These are phyloP conservation scores for Euura saliciscinereae DNA, from an alignment of 1,140 invertebrate genomes.

Conservation along the genomic window DNA sequence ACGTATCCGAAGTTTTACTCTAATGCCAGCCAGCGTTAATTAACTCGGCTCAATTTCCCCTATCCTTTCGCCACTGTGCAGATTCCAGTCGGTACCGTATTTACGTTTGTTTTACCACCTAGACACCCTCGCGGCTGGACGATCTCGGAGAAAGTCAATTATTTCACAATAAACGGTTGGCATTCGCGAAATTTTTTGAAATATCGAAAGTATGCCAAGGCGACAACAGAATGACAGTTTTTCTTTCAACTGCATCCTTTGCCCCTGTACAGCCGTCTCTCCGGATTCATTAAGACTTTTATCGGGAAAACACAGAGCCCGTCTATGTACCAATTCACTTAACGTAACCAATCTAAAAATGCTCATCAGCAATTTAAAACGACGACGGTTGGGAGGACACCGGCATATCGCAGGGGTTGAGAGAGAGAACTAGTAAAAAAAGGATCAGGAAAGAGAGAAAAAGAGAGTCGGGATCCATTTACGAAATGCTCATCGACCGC, in stretches of 20 bases:
- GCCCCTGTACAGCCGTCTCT: constrained; percentile 23
- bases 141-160: constrained; percentile 18
- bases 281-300: constrained; percentile 59
- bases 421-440: constrained; percentile 14
- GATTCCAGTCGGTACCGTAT: constrained; percentile 22
- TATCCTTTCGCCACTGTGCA: constrained; percentile 18
- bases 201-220: no score
- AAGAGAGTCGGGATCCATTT: constrained; percentile 46
- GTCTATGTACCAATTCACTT: constrained; percentile 60
- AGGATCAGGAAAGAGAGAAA: constrained; percentile 3
- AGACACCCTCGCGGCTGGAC: neutral
- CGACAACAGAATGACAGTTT: no score
- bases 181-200: no score
- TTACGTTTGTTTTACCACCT: constrained; percentile 35
- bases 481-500: constrained; percentile 58
- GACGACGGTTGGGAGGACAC: constrained; percentile 37
- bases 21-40: constrained; percentile 43
- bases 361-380: constrained; percentile 62
- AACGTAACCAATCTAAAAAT: constrained; percentile 60
- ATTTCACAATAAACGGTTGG: no score
- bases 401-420: constrained; percentile 20
- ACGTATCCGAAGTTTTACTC: constrained; percentile 33
- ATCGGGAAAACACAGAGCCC: constrained; percentile 54
- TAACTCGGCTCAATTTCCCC: constrained; percentile 37
- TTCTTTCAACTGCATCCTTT: no score